These are phyloP conservation scores for Argyrosomus regius DNA, from an alignment of 2,797 vertebrate species.

Conservation along the genomic window DNA sequence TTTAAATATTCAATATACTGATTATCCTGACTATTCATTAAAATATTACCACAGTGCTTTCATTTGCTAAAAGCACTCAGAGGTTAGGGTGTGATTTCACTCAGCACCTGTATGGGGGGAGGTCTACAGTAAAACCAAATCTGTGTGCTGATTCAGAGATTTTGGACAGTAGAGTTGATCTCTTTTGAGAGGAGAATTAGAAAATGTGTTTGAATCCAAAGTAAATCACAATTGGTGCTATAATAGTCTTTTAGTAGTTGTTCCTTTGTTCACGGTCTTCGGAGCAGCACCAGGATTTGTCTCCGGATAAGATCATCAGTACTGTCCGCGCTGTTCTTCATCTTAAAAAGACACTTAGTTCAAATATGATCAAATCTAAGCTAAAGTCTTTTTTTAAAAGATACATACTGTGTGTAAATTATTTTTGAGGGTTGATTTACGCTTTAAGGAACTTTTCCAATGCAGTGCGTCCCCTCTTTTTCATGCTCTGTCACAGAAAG, in stretches of 20 bases:
- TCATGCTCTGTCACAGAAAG: constrained; percentile 26
- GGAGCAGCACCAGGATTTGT: constrained; percentile 1
- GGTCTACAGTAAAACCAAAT: neutral
- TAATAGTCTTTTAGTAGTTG: neutral
- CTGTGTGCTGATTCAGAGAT: neutral
- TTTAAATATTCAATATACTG: neutral
- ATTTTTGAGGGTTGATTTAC: neutral
- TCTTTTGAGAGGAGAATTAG: neutral
- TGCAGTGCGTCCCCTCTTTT: constrained; percentile 14
- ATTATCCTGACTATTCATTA: too few relatives aligned
- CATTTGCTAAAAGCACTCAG: neutral
- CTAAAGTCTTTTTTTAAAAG: neutral
- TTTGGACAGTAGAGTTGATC: neutral
- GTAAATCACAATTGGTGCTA: neutral
- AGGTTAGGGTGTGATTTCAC: neutral
- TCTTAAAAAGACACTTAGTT: neutral
- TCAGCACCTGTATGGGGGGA: neutral
- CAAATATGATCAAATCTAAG: constrained; percentile 1
- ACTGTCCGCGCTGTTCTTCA: neutral
- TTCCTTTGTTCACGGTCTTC: constrained; percentile 4
- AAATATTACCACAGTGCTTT: neutral
- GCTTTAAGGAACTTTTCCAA: constrained; percentile 12
- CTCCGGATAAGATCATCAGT: neutral
- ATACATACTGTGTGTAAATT: neutral
- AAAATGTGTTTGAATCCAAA: neutral